phyloP scores from a whole-genome alignment of 1,140 invertebrate genomes.

The Saccostrea echinata region DNA sequence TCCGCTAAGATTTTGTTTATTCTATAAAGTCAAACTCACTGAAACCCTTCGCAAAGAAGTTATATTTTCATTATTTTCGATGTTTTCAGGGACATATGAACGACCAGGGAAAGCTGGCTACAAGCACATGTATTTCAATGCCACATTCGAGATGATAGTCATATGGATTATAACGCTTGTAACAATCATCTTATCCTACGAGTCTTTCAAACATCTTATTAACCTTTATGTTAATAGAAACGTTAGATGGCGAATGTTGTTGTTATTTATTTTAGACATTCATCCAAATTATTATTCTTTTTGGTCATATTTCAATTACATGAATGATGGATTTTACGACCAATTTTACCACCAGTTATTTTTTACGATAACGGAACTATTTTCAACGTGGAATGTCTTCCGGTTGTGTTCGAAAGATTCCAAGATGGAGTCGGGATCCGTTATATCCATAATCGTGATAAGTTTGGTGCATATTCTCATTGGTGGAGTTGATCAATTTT shows the following conservation, averaged over 20 bases:
- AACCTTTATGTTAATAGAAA: conserved; percentile 81
- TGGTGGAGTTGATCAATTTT: conserved; percentile 87
- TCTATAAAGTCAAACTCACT: too few relatives aligned
- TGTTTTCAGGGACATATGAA: conserved; percentile 85
- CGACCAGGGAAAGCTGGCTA: conserved; percentile 80
- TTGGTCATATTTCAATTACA: conserved; percentile 90
- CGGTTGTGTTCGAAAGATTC: conserved; percentile 80
- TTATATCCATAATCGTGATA: conserved; percentile 84
- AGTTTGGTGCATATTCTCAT: conserved; percentile 86
- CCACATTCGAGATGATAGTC: conserved; percentile 86
- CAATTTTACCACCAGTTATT: conserved; percentile 84
- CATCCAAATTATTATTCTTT: conserved; percentile 91
- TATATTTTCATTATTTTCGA: too few relatives aligned
- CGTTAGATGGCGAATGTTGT: conserved; percentile 85
- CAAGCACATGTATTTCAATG: conserved; percentile 91
- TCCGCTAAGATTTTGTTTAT: too few relatives aligned
- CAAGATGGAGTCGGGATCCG: conserved; percentile 82
- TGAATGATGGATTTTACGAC: conserved; percentile 88
- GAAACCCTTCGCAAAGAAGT: too few relatives aligned
- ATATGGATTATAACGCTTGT: conserved; percentile 87
- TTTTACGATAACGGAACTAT: conserved; percentile 84
- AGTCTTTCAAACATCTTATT: conserved; percentile 84
- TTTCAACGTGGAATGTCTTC: conserved; percentile 83
- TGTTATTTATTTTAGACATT: conserved; percentile 85
- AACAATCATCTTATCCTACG: conserved; percentile 86